Evolutionary conservation across 2,113 vertebrate species (phyloP), one percentile per base, ranked within the genome.

Genomic region (Corapipo altera): DNA sequence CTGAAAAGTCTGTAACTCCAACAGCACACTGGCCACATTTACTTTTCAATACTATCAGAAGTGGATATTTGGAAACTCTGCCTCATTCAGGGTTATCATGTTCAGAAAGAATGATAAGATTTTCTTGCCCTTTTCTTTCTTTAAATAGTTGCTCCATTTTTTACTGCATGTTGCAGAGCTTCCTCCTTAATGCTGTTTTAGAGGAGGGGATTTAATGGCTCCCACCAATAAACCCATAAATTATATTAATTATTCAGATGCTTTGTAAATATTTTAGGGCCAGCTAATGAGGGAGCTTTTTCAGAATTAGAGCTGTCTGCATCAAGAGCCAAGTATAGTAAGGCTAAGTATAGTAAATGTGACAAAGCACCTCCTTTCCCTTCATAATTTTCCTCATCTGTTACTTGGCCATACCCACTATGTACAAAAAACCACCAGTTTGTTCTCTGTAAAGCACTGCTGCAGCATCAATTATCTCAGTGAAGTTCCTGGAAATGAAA

Each of bases 211-310:
- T 89, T 89, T 95, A 96, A 93, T 85, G 51, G 62, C 55, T 94
- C 21, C 64, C 66, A 93, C 95, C 77, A 91, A 92, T 95, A 88
- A 91, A 81, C 77, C 18, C 21, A 91, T 88, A 89, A 87, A 81
- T 57, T 46, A 78, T 89, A 93, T 87, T 24, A 96, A 93, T 96
- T 96, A 97, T 96, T 96, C 93, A 97, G 52, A 91, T 72, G n/a
- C 27, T 70, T 66, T 88, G 62, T 96, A 94, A 97, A 96, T 97
- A 64, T 96, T 96, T 98, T 82, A 97, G 91, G 73, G 73, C 22
- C 44, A 79, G 76, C 14, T 95, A 95, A 96, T 94, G 86, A 97
- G 75, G 55, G 80, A 89, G 89, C 51, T 90, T 95, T 94, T 84
- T 94, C 82, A 85, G 19, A 93, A 52, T 73, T 72, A 94, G 32